Base-by-base conservation (phyloP, 2,113 vertebrate species). In the Passer montanus region DNA sequence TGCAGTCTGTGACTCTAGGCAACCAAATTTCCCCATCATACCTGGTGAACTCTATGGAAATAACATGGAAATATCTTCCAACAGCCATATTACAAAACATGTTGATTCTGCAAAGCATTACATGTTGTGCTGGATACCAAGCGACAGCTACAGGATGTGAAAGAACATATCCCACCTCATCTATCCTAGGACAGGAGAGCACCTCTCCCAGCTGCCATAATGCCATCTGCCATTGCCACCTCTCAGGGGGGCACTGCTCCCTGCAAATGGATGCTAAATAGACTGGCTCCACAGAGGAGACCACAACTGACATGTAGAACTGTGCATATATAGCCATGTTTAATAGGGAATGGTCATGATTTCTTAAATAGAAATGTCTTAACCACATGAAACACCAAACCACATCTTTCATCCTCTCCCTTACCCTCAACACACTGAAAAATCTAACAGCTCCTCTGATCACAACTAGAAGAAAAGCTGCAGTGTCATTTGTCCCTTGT, bases 381-480 rank as follows among this genome's bases (percentile, higher is more conserved):
- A 67, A 72, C 13, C 21, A 33, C 7, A 8, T 15, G 11, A 56
- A 37, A 41, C 15, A 66, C 9, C 37, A 81, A 83, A 80, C 3
- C 0, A 2, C 8, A 21, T 44, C 30, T 27, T 92, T 69, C n/a
- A 58, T 74, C 46, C 31, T 83, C 39, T 91, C 26, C 12, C 18
- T 93, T 53, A 52, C 55, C 46, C 23, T 88, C n/a, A 69, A 64
- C 27, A 86, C 63, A 60, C 16, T 77, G n/a, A 90, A 64, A 62
- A 33, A 15, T 63, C 47, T 70, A 15, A 52, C 17, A 31, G 46
- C 35, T 81, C 18, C 18, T 37, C 50, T 88, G 30, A 90, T 41
- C 49, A 59, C 19, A 55, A 33, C 41, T 23, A 41, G 15, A 60
- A 89, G 12, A 90, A 94, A 79, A 15, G 53, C 0, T 8, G 37